These are phyloP conservation scores for Linepithema humile DNA, from an alignment of 1,140 invertebrate genomes.

Conservation along the genomic window DNA sequence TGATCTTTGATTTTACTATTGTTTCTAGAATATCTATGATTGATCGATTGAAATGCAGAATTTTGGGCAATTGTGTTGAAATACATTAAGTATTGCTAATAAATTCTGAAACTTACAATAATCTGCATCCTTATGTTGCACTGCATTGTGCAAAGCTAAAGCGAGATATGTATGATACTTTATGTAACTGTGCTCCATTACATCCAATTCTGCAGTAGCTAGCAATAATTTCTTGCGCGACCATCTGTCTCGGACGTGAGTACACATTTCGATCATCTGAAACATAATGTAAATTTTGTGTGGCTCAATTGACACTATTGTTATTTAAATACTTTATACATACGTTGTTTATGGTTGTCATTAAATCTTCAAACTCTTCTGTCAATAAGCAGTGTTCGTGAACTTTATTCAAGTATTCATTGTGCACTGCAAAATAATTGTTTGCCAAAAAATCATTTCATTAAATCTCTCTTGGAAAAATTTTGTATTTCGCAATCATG, in stretches of 20 bases:
- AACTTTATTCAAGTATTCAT: conserved; percentile 81
- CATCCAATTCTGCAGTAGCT: conserved; percentile 72
- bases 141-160: conserved; percentile 79
- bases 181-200: conserved; percentile 79
- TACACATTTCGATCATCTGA: conserved; percentile 81
- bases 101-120: conserved; percentile 78
- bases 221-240: conserved; percentile 73
- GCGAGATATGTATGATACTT: conserved; percentile 82
- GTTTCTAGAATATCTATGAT: conserved; percentile 31
- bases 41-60: conserved; percentile 34
- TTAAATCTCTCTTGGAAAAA: not conserved
- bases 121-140: conserved; percentile 80
- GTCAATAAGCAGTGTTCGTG: conserved; percentile 82
- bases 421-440: conserved; percentile 77
- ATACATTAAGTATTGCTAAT: conserved; percentile 57
- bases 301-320: not conserved
- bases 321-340: conserved; percentile 36
- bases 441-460: not conserved
- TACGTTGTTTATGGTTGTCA: conserved; percentile 79
- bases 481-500: not conserved
- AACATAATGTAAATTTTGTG: conserved; percentile 26
- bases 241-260: conserved; percentile 78
- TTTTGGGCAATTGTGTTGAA: conserved; percentile 47
- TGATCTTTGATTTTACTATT: not conserved
- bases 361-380: conserved; percentile 77